Base-by-base conservation (phyloP, 1,140 invertebrate genomes). In the Paracyclopina nana region DNA sequence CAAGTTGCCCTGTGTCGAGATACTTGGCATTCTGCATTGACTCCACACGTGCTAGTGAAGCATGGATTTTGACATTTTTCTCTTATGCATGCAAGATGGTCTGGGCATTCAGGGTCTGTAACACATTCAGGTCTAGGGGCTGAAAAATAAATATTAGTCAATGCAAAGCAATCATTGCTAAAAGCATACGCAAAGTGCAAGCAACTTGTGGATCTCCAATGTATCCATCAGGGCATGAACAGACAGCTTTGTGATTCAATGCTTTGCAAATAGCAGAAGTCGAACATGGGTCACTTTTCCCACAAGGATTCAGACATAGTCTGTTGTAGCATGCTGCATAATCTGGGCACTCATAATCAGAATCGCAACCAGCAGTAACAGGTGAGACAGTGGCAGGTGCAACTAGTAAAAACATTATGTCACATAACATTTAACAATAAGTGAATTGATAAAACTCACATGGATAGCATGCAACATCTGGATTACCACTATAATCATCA, bases 11-110 rank as follows among this genome's bases (percentile, higher is more conserved):
- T 71, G 60, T 87, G 82, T 55, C 76, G 72, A 8, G 69, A 60
- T 2, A 80, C 73, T 59, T 70, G 74, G 56, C 84, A 88, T 54
- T 80, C 71, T 6, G 83, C 82, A 59, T 86, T 87, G 4, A 78
- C 65, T 52, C 84, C 83, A 58, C 83, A 88, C 6, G 71, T 73
- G 78, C 57, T 73, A 79, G n/a, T 66, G 12, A 81, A 70, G 61
- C 80, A 88, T 16, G 80, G 83, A 68, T 87, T 76, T 56, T 60
- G 65, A 60, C 80, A 83, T 64, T 75, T 77, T 54, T 79, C 75
- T 60, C 74, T 76, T 12, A 74, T 68, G 57, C 80, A 83, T 14
- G 78, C 60, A 29, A 45, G 27, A 38, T 48, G 38, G 18, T 24
- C 11, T 6, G 30, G 20, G 46, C 58, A 59, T 20, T 59, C 57